Conservation (phyloP, 2,888 invertebrate species). For the Sinhomidia bicolor region DNA sequence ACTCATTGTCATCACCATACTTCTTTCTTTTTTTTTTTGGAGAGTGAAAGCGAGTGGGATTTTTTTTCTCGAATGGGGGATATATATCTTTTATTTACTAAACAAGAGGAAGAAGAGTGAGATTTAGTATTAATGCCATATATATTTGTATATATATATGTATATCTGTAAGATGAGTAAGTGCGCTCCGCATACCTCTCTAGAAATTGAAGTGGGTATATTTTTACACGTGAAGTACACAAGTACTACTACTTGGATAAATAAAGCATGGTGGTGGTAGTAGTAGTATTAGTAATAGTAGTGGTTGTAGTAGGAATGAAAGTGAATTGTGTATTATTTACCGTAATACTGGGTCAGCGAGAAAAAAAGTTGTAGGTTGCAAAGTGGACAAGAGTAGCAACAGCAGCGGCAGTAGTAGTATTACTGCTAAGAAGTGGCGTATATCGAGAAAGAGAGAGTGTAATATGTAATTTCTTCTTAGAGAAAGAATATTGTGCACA, state of each 20-base stretch:
- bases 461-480: no score
- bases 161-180: neutral
- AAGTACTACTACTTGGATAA: neutral
- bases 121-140: neutral
- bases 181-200: neutral
- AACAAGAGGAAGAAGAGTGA: neutral
- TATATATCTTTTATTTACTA: neutral
- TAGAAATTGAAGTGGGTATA: neutral
- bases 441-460: no score
- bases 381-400: neutral
- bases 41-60: constrained; percentile 2
- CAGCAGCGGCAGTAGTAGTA: neutral
- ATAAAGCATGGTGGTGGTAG: no score
- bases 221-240: neutral
- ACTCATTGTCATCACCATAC: constrained; percentile 1
- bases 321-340: constrained; percentile 40
- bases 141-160: neutral
- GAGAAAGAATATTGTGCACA: no score
- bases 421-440: no score
- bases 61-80: neutral
- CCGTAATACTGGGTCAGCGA: neutral
- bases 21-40: no score
- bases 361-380: neutral
- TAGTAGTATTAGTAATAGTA: no score
- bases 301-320: neutral